Evolutionary conservation across 2,113 vertebrate genomes (phyloP).

Genomic region (Bostrychus sinensis): DNA sequence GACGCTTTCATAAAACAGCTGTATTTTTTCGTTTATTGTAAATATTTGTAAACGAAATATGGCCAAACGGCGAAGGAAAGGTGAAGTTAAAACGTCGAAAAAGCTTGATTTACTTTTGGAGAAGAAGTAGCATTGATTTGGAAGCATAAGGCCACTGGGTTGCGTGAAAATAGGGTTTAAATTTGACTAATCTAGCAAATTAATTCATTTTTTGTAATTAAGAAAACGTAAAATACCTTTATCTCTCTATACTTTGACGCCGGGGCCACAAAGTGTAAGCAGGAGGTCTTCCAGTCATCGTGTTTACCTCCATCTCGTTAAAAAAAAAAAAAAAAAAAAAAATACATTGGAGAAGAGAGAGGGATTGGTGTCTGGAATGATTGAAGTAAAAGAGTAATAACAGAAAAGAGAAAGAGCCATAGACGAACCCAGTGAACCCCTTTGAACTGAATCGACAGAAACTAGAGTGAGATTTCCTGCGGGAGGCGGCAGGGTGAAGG

Average conservation of each 20-base stretch:
- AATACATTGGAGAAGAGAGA: conserved; percentile 46
- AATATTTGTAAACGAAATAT: conserved; percentile 68
- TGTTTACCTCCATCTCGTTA: conserved; percentile 43
- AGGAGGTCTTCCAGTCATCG: conserved; percentile 26
- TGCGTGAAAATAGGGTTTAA: too few species aligned
- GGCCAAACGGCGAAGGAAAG: neutral
- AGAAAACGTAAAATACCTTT: neutral
- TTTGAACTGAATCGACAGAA: conserved; percentile 76
- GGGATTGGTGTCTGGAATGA: conserved; percentile 67
- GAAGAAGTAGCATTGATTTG: neutral
- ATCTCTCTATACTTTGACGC: neutral
- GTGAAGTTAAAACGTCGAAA: neutral
- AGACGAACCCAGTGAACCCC: conserved; percentile 69
- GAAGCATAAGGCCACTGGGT: neutral
- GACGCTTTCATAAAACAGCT: neutral
- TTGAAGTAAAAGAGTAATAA: conserved; percentile 67
- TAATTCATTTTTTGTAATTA: neutral
- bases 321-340: conserved; percentile 14
- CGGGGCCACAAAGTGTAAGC: neutral
- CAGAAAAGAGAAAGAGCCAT: conserved; percentile 42
- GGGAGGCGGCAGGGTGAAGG: conserved; percentile 58
- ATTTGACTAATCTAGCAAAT: too few species aligned
- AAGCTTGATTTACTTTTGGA: neutral
- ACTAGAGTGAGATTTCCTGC: conserved; percentile 70
- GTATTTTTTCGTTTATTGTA: conserved; percentile 65